These are phyloP conservation scores for Ianthella basta DNA, from an alignment of 37 sponge, comb jelly and placozoan genomes.

Conservation along the genomic window DNA sequence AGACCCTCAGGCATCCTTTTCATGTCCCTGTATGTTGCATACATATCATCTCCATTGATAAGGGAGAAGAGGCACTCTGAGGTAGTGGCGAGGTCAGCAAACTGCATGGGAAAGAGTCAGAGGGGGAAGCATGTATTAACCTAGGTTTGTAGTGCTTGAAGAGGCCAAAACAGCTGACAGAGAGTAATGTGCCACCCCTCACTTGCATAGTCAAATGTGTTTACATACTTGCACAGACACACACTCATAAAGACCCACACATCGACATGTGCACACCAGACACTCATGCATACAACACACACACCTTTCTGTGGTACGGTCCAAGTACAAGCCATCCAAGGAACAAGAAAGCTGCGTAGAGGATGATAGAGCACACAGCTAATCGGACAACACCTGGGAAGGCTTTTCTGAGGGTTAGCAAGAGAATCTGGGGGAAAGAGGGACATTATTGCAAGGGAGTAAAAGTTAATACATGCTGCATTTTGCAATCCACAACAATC, in stretches of 20 bases:
- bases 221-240: conserved; percentile 3
- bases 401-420: conserved; percentile 31
- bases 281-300: too few species aligned
- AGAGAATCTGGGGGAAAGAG: conserved; percentile 41
- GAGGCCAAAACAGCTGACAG: too few species aligned
- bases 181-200: not conserved
- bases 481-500: too few species aligned
- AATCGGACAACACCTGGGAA: conserved; percentile 87
- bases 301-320: conserved; percentile 90
- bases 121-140: not conserved
- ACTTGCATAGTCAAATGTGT: not conserved
- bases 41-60: conserved; percentile 99
- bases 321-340: conserved; percentile 91
- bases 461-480: too few species aligned
- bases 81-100: conserved; percentile 69
- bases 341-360: conserved; percentile 87
- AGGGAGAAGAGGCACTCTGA: conserved; percentile 96
- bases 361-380: conserved; percentile 75
- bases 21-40: conserved; percentile 82
- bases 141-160: too few species aligned
- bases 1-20: conserved; percentile 39
- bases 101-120: conserved; percentile 48
- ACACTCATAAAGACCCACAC: conserved; percentile 18
- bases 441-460: too few species aligned
- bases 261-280: conserved; percentile 4